Percentiles rank a stretch among this genome's conserved stretches.
Evolutionary conservation across 2,888 invertebrate genomes (phyloP).

Genomic region (Aleiodes testaceus): DNA sequence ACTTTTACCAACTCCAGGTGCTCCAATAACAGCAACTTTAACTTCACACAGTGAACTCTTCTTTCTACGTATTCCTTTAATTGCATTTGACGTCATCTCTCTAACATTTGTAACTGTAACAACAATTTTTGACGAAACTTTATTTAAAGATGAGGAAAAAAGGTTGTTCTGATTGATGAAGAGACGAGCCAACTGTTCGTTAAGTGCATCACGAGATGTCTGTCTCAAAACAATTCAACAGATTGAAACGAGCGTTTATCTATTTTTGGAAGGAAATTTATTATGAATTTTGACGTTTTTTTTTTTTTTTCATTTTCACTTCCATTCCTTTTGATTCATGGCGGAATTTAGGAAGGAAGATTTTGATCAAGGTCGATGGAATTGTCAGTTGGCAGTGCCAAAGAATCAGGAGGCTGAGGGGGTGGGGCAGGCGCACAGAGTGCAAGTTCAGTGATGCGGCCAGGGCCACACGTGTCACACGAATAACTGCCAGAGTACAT

Average conservation of each 20-base stretch:
- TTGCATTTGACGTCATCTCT: slow-evolving; percentile 76
- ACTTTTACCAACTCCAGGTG: slow-evolving; percentile 93
- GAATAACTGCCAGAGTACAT: slow-evolving; percentile 35
- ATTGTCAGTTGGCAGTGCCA: slow-evolving; percentile 37
- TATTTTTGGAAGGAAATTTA: slow-evolving; percentile 19
- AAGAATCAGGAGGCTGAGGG: slow-evolving; percentile 34
- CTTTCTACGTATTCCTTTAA: slow-evolving; percentile 89
- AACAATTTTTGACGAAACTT: slow-evolving; percentile 14
- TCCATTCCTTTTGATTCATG: slow-evolving; percentile 11
- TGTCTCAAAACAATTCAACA: slow-evolving; percentile 10
- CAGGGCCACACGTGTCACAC: slow-evolving; percentile 41
- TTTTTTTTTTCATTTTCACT: neutral
- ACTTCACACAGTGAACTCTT: slow-evolving; percentile 92
- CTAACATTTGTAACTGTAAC: slow-evolving; percentile 58
- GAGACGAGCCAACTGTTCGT: slow-evolving; percentile 14
- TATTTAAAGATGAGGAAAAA: neutral
- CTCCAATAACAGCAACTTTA: slow-evolving; percentile 92
- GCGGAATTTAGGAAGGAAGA: neutral
- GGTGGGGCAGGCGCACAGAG: slow-evolving; percentile 27
- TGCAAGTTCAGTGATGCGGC: slow-evolving; percentile 46
- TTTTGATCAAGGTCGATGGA: slow-evolving; percentile 22
- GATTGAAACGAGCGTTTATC: slow-evolving; percentile 5
- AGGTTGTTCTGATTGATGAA: slow-evolving; percentile 4
- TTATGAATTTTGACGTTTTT: neutral
- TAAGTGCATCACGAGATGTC: slow-evolving; percentile 6